These are phyloP conservation scores for Corynorhinus townsendii DNA, from an alignment of 2,113 vertebrate species.

Conservation along the genomic window DNA sequence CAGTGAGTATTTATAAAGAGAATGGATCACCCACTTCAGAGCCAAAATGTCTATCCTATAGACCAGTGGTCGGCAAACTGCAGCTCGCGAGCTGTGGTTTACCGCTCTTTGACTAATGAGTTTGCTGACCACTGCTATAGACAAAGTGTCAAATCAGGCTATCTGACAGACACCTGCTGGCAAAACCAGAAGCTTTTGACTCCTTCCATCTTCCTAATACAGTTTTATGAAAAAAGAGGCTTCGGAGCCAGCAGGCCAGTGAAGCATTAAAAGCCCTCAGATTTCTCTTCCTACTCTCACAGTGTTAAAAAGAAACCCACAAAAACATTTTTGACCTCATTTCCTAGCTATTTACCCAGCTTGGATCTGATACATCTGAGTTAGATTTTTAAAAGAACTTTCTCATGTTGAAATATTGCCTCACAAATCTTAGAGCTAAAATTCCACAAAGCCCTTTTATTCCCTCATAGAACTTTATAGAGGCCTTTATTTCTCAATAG, in stretches of 20 bases:
- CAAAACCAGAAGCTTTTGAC: background rate
- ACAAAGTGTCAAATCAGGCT: background rate
- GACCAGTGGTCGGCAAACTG: background rate
- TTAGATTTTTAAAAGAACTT: background rate
- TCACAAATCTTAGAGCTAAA: background rate
- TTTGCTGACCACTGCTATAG: background rate
- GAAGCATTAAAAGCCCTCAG: background rate
- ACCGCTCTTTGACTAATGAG: too few relatives aligned
- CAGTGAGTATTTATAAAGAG: background rate
- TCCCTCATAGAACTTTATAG: background rate
- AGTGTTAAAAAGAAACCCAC: background rate
- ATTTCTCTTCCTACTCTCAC: background rate
- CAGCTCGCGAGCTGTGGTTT: too few relatives aligned
- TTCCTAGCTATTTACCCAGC: background rate
- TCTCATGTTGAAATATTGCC: background rate
- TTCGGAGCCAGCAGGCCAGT: background rate
- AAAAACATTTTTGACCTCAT: background rate
- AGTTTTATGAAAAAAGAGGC: background rate
- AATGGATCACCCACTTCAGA: background rate
- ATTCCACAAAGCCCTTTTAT: background rate
- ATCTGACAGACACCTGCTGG: background rate
- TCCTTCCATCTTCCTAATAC: background rate
- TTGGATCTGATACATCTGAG: background rate
- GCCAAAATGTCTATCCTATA: background rate
- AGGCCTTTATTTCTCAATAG: background rate